A percentile compares a stretch with the other conserved stretches of the same genome.
These are phyloP conservation scores for Diceros bicornis DNA, from an alignment of 2,797 vertebrate species.

Conservation along the genomic window DNA sequence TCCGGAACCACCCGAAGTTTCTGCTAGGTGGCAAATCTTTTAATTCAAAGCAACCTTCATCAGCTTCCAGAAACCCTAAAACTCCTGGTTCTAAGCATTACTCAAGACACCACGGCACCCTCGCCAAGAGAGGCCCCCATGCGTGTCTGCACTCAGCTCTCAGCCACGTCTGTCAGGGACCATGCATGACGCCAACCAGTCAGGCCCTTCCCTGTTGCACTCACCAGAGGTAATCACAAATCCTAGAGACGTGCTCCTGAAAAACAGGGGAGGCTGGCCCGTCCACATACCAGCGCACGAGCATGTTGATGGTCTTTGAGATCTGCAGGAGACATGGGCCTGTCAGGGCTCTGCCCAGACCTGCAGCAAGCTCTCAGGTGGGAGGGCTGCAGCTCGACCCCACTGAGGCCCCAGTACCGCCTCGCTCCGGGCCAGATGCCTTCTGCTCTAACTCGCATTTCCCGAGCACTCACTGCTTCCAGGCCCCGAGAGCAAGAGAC, in stretches of 20 bases:
- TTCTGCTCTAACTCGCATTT: background rate
- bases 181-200: accelerated
- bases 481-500: background rate
- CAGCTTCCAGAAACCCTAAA: background rate
- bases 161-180: too few relatives aligned
- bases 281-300: constrained; percentile 95
- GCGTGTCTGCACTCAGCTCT: background rate
- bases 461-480: background rate
- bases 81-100: background rate
- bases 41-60: background rate
- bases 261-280: constrained; percentile 93
- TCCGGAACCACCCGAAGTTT: background rate
- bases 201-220: background rate
- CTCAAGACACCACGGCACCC: background rate
- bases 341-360: background rate
- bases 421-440: background rate
- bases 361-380: accelerated
- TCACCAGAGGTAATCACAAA: constrained; percentile 98
- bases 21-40: background rate
- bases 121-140: too few relatives aligned
- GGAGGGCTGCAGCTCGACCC: background rate
- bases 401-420: background rate
- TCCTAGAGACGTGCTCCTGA: constrained; percentile 95
- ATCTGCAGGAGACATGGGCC: constrained; percentile 89
- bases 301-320: constrained; percentile 98